Conservation (phyloP, 2,113 vertebrate species). For the Lynx canadensis region DNA sequence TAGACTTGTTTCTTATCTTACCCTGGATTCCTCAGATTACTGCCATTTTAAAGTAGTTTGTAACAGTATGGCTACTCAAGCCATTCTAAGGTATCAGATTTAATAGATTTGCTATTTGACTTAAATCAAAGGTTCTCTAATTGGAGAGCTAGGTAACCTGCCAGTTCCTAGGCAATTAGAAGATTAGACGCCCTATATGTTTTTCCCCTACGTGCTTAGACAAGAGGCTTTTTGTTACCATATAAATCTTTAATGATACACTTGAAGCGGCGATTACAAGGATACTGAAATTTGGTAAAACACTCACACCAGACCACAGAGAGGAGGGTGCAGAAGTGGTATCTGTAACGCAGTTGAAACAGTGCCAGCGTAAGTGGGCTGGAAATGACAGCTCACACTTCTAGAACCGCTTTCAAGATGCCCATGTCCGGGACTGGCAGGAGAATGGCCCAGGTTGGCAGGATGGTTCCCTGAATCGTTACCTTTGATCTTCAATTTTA, state of each 20-base stretch:
- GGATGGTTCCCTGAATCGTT: background rate
- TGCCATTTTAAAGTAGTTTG: constrained; percentile 54
- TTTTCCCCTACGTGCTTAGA: constrained; percentile 48
- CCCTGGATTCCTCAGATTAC: constrained; percentile 65
- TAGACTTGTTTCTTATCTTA: constrained; percentile 57
- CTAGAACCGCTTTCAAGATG: background rate
- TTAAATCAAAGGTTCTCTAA: constrained; percentile 57
- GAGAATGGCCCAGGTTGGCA: background rate
- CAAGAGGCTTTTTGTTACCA: constrained; percentile 66
- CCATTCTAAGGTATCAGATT: constrained; percentile 63
- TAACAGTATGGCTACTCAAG: constrained; percentile 43
- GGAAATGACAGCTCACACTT: background rate
- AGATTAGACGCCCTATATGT: constrained; percentile 59
- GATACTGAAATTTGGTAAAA: constrained; percentile 63
- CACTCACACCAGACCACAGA: background rate
- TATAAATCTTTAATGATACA: constrained; percentile 31
- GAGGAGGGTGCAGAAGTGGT: background rate
- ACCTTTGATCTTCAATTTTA: background rate
- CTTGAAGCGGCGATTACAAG: constrained; percentile 23
- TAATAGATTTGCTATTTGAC: constrained; percentile 52
- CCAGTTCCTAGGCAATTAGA: constrained; percentile 58
- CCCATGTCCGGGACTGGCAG: background rate
- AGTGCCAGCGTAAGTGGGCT: background rate
- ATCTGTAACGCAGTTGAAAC: constrained; percentile 51
- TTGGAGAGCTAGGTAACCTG: constrained; percentile 33